Conservation (phyloP, 2,888 invertebrate species). For the Conus canariensis region DNA sequence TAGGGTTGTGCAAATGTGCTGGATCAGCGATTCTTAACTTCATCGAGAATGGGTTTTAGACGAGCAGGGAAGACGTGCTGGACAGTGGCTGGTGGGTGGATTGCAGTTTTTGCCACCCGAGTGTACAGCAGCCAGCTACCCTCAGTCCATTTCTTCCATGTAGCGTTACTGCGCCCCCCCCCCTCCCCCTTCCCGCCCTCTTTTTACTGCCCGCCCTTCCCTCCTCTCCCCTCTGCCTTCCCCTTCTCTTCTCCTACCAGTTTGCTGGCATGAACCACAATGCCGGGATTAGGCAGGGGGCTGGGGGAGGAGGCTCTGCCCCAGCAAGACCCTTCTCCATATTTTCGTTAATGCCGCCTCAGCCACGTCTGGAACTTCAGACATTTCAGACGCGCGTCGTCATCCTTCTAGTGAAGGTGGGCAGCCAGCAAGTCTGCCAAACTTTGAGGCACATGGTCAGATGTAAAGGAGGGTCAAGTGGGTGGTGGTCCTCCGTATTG, state of each 20-base stretch:
- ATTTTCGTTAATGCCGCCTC: no score
- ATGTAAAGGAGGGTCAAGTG: neutral
- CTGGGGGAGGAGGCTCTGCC: no score
- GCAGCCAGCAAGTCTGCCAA: neutral
- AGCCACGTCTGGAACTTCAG: neutral
- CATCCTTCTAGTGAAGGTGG: neutral
- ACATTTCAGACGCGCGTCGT: slow-evolving; percentile 4
- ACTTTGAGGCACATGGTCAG: neutral
- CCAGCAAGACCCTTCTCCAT: no score
- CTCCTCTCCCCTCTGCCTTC: neutral
- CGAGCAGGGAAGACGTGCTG: no score
- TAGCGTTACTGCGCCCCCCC: neutral
- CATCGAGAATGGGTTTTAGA: no score
- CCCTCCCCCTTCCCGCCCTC: neutral
- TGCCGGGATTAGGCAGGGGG: no score
- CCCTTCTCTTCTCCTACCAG: neutral
- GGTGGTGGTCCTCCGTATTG: no score
- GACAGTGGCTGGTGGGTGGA: no score
- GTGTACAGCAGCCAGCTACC: no score
- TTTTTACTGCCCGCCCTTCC: neutral
- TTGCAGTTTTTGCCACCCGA: no score
- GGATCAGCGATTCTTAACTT: no score
- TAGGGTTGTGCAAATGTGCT: neutral
- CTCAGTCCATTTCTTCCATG: neutral
- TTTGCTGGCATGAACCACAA: no score